phyloP scores from a whole-genome alignment of 2,113 vertebrate genomes.

The Nyctereutes procyonoides region DNA sequence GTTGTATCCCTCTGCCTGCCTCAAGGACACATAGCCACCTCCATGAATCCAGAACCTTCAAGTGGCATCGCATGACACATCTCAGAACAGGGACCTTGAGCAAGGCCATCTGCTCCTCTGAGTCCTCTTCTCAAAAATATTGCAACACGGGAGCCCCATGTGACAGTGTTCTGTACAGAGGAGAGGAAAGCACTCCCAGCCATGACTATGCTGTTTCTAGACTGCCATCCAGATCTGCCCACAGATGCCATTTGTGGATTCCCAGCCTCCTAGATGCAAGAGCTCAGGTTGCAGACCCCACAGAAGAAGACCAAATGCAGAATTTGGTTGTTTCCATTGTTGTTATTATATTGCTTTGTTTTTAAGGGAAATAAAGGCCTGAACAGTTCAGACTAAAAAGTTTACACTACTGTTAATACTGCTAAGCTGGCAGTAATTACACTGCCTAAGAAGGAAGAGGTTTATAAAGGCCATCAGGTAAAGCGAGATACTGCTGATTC shows the following conservation, averaged over 20 bases:
- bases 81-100: not conserved
- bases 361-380: conserved; percentile 49
- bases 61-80: rapidly evolving
- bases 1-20: not conserved
- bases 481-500: conserved; percentile 16
- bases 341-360: not conserved
- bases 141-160: not conserved
- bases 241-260: rapidly evolving
- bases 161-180: not conserved
- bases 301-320: not conserved
- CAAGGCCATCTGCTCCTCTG: not conserved
- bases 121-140: not conserved
- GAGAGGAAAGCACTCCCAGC: rapidly evolving
- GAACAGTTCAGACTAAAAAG: not conserved
- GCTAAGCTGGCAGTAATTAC: not conserved
- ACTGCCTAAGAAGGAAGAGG: not conserved
- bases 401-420: not conserved
- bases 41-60: not conserved
- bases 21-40: not conserved
- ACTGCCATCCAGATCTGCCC: not conserved
- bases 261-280: not conserved
- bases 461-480: not conserved
- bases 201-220: not conserved
- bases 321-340: not conserved
- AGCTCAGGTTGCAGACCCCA: not conserved